Conservation (phyloP, 2,888 invertebrate species). For the Polymixis flavicincta region DNA sequence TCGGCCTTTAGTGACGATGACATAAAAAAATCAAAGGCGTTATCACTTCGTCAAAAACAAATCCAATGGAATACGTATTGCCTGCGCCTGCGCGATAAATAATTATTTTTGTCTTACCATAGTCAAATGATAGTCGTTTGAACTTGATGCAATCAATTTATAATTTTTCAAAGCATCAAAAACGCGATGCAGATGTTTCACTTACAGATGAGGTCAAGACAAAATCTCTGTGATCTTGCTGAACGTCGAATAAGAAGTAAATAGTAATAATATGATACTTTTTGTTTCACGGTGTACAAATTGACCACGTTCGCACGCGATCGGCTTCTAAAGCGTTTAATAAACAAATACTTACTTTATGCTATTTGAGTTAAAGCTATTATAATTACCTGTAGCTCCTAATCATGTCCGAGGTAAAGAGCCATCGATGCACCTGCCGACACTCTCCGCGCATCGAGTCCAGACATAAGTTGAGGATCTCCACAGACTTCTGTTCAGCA, state of each 20-base stretch:
- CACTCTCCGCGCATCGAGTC: constrained; percentile 94
- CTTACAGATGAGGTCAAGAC: background rate
- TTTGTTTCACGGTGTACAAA: background rate
- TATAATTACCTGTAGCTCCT: constrained; percentile 93
- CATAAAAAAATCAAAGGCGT: too few relatives aligned
- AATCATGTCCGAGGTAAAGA: constrained; percentile 97
- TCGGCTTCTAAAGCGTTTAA: background rate
- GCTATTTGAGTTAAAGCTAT: background rate
- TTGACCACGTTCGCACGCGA: too few relatives aligned
- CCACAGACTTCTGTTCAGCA: constrained; percentile 97
- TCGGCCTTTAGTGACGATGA: too few relatives aligned
- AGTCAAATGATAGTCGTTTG: background rate
- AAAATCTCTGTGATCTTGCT: background rate
- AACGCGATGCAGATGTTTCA: background rate
- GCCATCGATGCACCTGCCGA: constrained; percentile 97
- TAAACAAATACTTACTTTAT: background rate
- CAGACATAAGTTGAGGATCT: constrained; percentile 96
- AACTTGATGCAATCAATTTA: background rate
- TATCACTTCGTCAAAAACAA: background rate
- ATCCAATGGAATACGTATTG: background rate
- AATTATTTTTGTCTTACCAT: background rate
- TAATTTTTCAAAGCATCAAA: background rate
- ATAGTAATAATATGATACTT: background rate
- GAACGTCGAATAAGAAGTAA: background rate
- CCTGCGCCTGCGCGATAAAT: background rate